Conservation (phyloP, 2,888 invertebrate species). For the Mechanitis mazaeus region DNA sequence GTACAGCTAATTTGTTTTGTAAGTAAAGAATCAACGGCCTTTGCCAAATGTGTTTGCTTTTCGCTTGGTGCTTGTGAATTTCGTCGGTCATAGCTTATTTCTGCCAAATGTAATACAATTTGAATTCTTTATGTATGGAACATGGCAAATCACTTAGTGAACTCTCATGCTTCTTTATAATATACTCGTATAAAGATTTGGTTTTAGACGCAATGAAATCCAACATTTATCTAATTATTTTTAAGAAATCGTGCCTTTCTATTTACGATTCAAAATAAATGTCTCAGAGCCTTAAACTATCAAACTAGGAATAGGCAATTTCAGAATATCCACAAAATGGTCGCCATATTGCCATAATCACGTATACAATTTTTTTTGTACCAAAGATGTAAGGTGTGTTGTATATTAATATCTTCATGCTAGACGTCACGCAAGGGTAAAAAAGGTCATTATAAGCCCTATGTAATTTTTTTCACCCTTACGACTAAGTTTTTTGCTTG, state of each 20-base stretch:
- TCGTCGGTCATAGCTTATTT: conserved; percentile 35
- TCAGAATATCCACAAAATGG: conserved; percentile 5
- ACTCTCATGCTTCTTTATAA: conserved; percentile 1
- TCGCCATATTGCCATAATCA: conserved; percentile 44
- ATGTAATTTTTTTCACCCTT: conserved; percentile 22
- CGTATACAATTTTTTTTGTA: conserved; percentile 35
- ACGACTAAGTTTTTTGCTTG: conserved; percentile 23
- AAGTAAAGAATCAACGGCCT: conserved; percentile 38
- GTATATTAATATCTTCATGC: conserved; percentile 48
- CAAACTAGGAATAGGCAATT: too few relatives aligned
- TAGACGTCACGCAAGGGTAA: conserved; percentile 42
- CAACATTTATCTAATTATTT: too few relatives aligned
- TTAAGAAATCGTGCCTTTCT: too few relatives aligned
- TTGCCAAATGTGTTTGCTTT: conserved; percentile 43
- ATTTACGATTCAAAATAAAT: too few relatives aligned
- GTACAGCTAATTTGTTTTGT: conserved; percentile 43
- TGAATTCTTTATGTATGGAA: conserved; percentile 18
- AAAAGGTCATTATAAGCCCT: conserved; percentile 35
- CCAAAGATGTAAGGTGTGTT: conserved; percentile 41
- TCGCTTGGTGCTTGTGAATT: conserved; percentile 33
- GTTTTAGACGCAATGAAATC: too few relatives aligned
- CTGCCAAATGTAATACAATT: conserved; percentile 24
- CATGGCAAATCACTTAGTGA: conserved; percentile 9
- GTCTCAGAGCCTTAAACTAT: too few relatives aligned
- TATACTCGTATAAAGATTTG: not conserved